A percentile compares a stretch with the other conserved stretches of the same genome.
Conservation (phyloP, 2,797 vertebrate species). For the Aeoliscus strigatus region DNA sequence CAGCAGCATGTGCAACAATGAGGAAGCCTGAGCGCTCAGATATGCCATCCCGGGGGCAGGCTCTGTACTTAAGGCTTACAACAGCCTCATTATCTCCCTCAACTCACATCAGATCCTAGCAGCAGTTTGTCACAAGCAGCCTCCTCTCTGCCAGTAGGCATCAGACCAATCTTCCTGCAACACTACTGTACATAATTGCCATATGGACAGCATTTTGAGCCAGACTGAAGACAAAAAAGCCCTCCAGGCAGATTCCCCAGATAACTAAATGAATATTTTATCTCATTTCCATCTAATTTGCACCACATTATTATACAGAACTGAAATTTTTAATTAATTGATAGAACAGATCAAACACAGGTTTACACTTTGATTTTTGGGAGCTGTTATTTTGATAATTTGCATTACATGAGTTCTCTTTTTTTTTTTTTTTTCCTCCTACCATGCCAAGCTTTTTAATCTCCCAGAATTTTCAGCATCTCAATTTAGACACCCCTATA, state of each 20-base stretch:
- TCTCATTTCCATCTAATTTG: constrained; percentile 84
- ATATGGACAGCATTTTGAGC: constrained; percentile 79
- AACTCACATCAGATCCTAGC: constrained; percentile 75
- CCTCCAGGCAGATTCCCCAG: constrained; percentile 77
- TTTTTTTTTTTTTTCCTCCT: constrained; percentile 39
- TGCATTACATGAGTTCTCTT: constrained; percentile 58
- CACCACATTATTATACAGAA: constrained; percentile 79
- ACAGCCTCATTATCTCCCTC: constrained; percentile 78
- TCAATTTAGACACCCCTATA: constrained; percentile 55
- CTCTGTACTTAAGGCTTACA: constrained; percentile 78
- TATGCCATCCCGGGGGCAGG: constrained; percentile 68
- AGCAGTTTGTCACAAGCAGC: constrained; percentile 75
- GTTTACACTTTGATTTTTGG: constrained; percentile 76
- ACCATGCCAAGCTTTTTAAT: constrained; percentile 54
- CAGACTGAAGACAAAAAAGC: constrained; percentile 76
- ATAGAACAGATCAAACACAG: constrained; percentile 81
- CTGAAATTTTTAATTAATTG: constrained; percentile 78
- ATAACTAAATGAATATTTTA: constrained; percentile 82
- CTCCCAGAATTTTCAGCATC: constrained; percentile 51
- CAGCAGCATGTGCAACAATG: constrained; percentile 66
- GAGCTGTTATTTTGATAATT: constrained; percentile 71
- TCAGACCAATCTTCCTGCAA: constrained; percentile 76
- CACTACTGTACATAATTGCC: constrained; percentile 78
- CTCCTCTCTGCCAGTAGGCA: constrained; percentile 74
- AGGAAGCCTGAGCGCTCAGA: constrained; percentile 60